Evolutionary conservation across 1,140 invertebrate genomes (phyloP), one percentile per base, ranked within the genome.

Genomic region (Drosophila orosa): DNA sequence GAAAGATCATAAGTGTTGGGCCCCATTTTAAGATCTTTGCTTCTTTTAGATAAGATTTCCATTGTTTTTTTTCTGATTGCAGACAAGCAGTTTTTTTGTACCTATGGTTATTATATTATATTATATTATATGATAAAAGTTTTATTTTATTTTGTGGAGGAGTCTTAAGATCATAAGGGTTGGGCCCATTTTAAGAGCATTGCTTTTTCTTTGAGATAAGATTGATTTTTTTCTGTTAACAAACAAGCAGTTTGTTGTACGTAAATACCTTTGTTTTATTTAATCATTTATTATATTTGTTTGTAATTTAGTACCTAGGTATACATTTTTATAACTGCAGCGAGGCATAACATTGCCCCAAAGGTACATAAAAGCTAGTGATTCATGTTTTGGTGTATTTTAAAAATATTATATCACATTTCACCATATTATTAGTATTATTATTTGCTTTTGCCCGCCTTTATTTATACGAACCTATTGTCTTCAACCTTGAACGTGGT

Each of bases 401-500:
- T 13, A 1, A 27, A 15, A 6, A 48, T 19, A 37, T 35, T n/a
- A 54, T 24, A 33, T 54, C 13, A 22, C 31, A 55, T n/a, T 55
- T 9, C 17, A 1, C 13, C 13, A 52, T 22, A 15, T 52, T 22
- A 35, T 52, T 22, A 35, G 3, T 24, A 9, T 13, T 24, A 2
- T 39, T 37, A 55, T 55, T 55, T 22, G 13, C 10, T 39, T 12
- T 58, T 12, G 6, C 13, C 15, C 0, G 15, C 4, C 9, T 40
- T 37, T 59, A 29, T 58, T 29, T 40, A 62, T 29, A 37, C 0
- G 25, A 17, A 12, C 19, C 17, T 24, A 17, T 13, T 62, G 22
- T 6, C 3, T 13, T 24, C 2, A 65, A 29, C 40, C 58, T 62
- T 45, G 62, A 65, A 47, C 15, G 12, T 40, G 27, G 19, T 62